Evolutionary conservation across 2,888 invertebrate species (phyloP).

Genomic region (Thymelicus acteon): DNA sequence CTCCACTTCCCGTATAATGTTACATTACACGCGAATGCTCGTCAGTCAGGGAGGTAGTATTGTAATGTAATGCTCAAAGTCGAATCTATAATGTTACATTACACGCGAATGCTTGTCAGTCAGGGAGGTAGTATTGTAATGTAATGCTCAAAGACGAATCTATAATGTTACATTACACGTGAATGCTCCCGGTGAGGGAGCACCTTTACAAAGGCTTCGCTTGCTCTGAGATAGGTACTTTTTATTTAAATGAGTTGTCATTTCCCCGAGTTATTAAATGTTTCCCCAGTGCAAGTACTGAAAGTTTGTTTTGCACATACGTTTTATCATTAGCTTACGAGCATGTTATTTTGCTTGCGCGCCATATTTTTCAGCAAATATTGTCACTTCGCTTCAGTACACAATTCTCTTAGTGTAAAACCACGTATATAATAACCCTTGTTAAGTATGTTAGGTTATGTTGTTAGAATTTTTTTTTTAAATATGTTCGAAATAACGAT

Average conservation of each 20-base stretch:
- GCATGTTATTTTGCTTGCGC: background rate
- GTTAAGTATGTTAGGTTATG: background rate
- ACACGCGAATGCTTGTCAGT: too few species aligned
- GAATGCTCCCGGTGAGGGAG: too few species aligned
- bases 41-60: too few species aligned
- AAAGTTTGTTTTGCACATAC: background rate
- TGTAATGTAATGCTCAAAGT: too few species aligned
- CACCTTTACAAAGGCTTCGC: background rate
- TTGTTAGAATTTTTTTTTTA: background rate
- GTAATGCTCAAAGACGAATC: too few species aligned
- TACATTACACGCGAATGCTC: too few species aligned
- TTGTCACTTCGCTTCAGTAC: background rate
- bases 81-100: too few species aligned
- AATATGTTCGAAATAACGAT: background rate
- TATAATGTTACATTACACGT: too few species aligned
- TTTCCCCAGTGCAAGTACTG: background rate
- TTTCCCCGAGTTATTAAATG: slow-evolving; percentile 4
- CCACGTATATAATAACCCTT: too few species aligned
- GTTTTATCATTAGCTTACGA: background rate
- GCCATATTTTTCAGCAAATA: background rate
- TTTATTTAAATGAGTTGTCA: background rate
- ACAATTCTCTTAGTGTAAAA: too few species aligned
- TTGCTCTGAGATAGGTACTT: background rate
- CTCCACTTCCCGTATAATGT: too few species aligned
- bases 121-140: too few species aligned